phyloP scores from a whole-genome alignment of 2,888 invertebrate genomes.

The Baronia brevicornis region DNA sequence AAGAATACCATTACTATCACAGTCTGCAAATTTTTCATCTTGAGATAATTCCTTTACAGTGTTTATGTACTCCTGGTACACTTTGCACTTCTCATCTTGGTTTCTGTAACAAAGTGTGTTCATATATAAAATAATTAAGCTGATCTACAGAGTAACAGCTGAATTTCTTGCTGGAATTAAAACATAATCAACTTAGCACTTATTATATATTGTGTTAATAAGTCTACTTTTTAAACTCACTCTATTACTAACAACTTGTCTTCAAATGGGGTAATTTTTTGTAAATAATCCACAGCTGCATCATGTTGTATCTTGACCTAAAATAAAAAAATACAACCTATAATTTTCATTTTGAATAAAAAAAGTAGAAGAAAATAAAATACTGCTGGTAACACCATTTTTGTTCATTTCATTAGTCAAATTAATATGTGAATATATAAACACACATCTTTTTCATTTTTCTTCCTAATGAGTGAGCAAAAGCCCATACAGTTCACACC shows the following conservation, averaged over 20 bases:
- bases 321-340: conserved; percentile 20
- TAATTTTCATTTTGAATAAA: conserved; percentile 3
- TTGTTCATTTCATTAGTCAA: no score
- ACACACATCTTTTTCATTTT: no score
- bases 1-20: conserved; percentile 54
- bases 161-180: no score
- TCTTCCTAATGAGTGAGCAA: no score
- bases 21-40: conserved; percentile 46
- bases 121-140: background rate
- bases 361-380: background rate
- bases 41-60: conserved; percentile 45
- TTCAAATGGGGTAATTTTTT: conserved; percentile 58
- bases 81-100: conserved; percentile 45
- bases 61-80: conserved; percentile 60
- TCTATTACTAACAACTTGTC: conserved; percentile 53
- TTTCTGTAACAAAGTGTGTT: conserved; percentile 33
- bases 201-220: no score
- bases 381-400: background rate
- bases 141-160: no score
- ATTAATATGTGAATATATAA: no score
- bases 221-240: no score
- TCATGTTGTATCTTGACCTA: conserved; percentile 60
- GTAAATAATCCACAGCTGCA: conserved; percentile 48
- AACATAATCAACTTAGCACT: no score
- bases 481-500: no score